These are phyloP conservation scores for Micropterix aruncella DNA, from an alignment of 2,888 invertebrate genomes.

Conservation along the genomic window DNA sequence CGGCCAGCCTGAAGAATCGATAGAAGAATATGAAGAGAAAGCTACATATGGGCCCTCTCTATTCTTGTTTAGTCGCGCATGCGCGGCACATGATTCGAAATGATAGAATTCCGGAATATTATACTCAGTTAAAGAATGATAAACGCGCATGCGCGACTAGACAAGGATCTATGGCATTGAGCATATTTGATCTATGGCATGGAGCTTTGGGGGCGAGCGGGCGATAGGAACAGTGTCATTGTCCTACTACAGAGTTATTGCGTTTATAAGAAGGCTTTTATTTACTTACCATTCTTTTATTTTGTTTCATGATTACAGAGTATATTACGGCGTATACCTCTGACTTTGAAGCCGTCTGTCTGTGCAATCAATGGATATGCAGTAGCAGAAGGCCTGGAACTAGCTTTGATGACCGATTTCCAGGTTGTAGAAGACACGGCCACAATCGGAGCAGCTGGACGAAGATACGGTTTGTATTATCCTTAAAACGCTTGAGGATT, in stretches of 20 bases:
- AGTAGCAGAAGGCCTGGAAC: conserved; percentile 81
- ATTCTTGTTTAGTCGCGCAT: too few relatives aligned
- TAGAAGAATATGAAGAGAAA: too few relatives aligned
- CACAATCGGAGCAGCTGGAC: conserved; percentile 70
- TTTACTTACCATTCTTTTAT: conserved; percentile 1
- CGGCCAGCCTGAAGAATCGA: too few relatives aligned
- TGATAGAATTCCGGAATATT: too few relatives aligned
- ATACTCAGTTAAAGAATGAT: too few relatives aligned
- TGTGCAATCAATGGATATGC: conserved; percentile 86
- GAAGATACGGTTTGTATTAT: conserved; percentile 80
- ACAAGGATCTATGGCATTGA: too few relatives aligned
- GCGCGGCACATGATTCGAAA: too few relatives aligned
- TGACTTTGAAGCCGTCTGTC: conserved; percentile 73
- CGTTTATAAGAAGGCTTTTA: conserved; percentile 4
- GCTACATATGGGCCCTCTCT: too few relatives aligned
- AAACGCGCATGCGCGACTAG: too few relatives aligned
- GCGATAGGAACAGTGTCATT: neutral
- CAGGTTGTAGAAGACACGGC: conserved; percentile 79
- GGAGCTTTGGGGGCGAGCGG: neutral
- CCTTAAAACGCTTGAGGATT: too few relatives aligned
- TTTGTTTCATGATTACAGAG: conserved; percentile 15
- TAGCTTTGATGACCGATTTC: conserved; percentile 84
- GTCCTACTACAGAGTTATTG: neutral
- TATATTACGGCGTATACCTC: conserved; percentile 32
- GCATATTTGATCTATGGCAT: neutral